Conservation (phyloP, 2,888 invertebrate species). For the Tetragonula carbonaria region DNA sequence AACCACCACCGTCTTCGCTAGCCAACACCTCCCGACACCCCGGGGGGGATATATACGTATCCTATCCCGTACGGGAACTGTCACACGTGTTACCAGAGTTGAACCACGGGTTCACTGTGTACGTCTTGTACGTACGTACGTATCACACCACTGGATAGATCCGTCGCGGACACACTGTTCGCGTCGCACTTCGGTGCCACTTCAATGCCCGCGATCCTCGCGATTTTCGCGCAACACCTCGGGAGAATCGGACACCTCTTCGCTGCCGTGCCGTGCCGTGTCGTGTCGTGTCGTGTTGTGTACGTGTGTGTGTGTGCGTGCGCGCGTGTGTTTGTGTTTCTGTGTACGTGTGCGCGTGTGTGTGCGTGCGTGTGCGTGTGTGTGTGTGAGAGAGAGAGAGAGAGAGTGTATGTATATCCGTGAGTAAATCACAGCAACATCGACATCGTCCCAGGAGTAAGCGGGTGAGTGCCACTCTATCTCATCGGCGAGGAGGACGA, state of each 20-base stretch:
- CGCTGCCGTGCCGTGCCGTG: not conserved
- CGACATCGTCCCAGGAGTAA: slow-evolving; percentile 47
- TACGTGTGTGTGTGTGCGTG: too few relatives aligned
- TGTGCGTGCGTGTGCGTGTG: too few relatives aligned
- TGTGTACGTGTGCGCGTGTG: too few relatives aligned
- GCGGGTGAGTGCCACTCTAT: slow-evolving; percentile 33
- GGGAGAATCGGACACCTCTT: not conserved
- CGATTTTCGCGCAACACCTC: slow-evolving; percentile 29
- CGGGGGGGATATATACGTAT: not conserved
- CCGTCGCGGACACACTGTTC: slow-evolving; percentile 33
- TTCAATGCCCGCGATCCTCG: slow-evolving; percentile 16
- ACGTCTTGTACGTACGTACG: not conserved
- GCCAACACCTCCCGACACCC: not conserved
- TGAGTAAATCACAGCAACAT: slow-evolving; percentile 38
- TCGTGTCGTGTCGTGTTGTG: too few relatives aligned
- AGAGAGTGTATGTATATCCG: too few relatives aligned
- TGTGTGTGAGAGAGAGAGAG: too few relatives aligned
- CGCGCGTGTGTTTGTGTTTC: too few relatives aligned
- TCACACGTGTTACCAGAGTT: slow-evolving; percentile 63
- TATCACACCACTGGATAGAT: too few relatives aligned
- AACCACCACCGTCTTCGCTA: slow-evolving; percentile 19
- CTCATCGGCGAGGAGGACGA: slow-evolving; percentile 49
- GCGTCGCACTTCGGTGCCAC: slow-evolving; percentile 32
- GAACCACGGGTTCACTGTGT: slow-evolving; percentile 36
- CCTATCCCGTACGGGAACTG: slow-evolving; percentile 51